phyloP scores from a whole-genome alignment of 2,888 invertebrate species.

The Liodrosophila aerea region DNA sequence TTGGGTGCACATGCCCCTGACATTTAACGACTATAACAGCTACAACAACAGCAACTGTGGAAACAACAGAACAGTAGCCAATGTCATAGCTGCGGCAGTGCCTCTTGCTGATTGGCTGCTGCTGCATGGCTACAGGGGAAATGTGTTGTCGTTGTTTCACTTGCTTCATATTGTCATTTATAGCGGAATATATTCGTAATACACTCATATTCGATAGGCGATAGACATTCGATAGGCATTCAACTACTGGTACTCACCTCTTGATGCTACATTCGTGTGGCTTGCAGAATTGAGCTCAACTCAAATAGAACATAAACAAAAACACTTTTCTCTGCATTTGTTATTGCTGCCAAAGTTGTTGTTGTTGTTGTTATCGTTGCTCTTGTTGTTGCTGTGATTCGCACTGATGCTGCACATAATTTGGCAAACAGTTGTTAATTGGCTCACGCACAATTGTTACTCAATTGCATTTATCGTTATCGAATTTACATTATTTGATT shows the following conservation, averaged over 20 bases:
- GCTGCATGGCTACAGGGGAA: slow-evolving; percentile 33
- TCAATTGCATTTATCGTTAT: not conserved
- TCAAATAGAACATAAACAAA: slow-evolving; percentile 54
- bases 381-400: slow-evolving; percentile 9
- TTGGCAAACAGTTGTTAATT: slow-evolving; percentile 7
- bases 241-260: slow-evolving; percentile 55
- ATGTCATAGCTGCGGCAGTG: slow-evolving; percentile 55
- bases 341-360: slow-evolving; percentile 17
- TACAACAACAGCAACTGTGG: slow-evolving; percentile 21
- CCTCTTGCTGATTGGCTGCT: slow-evolving; percentile 63
- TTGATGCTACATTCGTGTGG: slow-evolving; percentile 55
- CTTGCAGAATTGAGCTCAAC: slow-evolving; percentile 21
- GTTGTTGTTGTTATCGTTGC: slow-evolving; percentile 11
- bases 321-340: slow-evolving; percentile 43
- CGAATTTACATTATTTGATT: slow-evolving; percentile 13
- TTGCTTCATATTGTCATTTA: slow-evolving; percentile 7
- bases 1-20: slow-evolving; percentile 69
- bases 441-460: slow-evolving; percentile 20
- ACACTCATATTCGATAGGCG: not conserved
- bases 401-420: slow-evolving; percentile 28
- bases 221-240: not conserved
- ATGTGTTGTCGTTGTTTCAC: slow-evolving; percentile 5
- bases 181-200: slow-evolving; percentile 15
- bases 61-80: slow-evolving; percentile 29
- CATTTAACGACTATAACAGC: slow-evolving; percentile 60